Base-by-base conservation (phyloP, 2,888 invertebrate species). In the Xestia sexstrigata region DNA sequence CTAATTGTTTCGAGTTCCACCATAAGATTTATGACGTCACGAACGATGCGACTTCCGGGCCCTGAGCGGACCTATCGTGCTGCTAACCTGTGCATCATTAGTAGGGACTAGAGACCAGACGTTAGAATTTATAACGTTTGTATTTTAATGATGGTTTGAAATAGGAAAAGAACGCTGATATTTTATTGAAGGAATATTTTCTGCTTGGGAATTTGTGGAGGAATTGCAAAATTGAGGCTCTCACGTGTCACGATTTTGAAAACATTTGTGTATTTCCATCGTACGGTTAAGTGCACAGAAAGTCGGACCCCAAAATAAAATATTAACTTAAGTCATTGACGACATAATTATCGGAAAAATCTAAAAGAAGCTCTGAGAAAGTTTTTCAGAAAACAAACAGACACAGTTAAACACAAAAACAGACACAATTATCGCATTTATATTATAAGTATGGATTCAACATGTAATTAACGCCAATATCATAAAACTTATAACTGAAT, bases 21-120 rank as follows among this genome's bases (percentile, higher is more conserved):
- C 85, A 83, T 77, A 89, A 90, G 92, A 93, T 94, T 94, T 95
- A 94, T 94, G 92, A 93, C 93, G 92, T 93, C 93, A 94, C 93
- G 93, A 91, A 81, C 83, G 83, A 79, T 87, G 80, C 52, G 76
- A 91, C 89, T 92, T 91, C 92, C 92, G 89, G 87, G 89, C 76
- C 82, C 74, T 80, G 81, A 76, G 86, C 82, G 75, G 65, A 65
- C n/a, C 65, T 65, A 65, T 65, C 65, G 65, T 75, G 82, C 84
- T 81, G 67, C 78, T 75, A 78, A 85, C 83, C 74, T 75, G 81
- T 76, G 67, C 85, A 85, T 88, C 89, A 88, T 88, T 88, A 88
- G 82, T 39, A 74, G 71, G 66, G 20, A 42, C 42, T 9, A 42
- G 42, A 5, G 35, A 58, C 68, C 58, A 67, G 78, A 47, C 83